Evolutionary conservation across 2,888 invertebrate species (phyloP).

Genomic region (Phaedon cochleariae): DNA sequence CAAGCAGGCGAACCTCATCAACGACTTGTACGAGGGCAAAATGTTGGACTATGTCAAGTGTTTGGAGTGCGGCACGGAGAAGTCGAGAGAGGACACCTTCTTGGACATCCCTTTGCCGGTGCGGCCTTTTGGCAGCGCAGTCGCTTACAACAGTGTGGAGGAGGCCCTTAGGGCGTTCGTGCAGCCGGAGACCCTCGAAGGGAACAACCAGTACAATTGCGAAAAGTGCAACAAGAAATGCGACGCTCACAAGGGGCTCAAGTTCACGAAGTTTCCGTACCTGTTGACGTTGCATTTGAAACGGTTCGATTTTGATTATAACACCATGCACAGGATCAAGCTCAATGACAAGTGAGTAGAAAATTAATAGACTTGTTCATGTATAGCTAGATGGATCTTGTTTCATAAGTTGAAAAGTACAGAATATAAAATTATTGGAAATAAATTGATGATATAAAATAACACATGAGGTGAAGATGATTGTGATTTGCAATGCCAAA

Average conservation of each 20-base stretch:
- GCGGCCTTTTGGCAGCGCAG: conserved; percentile 79
- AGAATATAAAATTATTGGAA: too few relatives aligned
- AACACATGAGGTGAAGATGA: too few relatives aligned
- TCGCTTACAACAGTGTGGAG: conserved; percentile 80
- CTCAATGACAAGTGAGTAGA: conserved; percentile 79
- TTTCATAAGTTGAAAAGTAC: not conserved
- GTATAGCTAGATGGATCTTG: too few relatives aligned
- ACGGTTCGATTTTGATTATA: conserved; percentile 89
- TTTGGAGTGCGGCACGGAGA: conserved; percentile 83
- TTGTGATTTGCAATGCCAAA: too few relatives aligned
- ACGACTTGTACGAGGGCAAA: conserved; percentile 77
- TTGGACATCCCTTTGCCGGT: conserved; percentile 88
- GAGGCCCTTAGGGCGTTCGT: conserved; percentile 86
- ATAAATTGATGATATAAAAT: too few relatives aligned
- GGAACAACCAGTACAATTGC: conserved; percentile 86
- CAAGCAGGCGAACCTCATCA: conserved; percentile 82
- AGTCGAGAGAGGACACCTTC: conserved; percentile 83
- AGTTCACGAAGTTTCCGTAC: conserved; percentile 87
- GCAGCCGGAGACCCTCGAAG: conserved; percentile 83
- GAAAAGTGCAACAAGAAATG: conserved; percentile 87
- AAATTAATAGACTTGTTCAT: too few relatives aligned
- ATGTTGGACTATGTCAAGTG: conserved; percentile 92
- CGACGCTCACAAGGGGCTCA: conserved; percentile 89
- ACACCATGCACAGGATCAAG: conserved; percentile 84
- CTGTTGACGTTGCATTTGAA: conserved; percentile 86